Evolutionary conservation across 2,888 invertebrate genomes (phyloP).

Genomic region (Ectobius pallidus): DNA sequence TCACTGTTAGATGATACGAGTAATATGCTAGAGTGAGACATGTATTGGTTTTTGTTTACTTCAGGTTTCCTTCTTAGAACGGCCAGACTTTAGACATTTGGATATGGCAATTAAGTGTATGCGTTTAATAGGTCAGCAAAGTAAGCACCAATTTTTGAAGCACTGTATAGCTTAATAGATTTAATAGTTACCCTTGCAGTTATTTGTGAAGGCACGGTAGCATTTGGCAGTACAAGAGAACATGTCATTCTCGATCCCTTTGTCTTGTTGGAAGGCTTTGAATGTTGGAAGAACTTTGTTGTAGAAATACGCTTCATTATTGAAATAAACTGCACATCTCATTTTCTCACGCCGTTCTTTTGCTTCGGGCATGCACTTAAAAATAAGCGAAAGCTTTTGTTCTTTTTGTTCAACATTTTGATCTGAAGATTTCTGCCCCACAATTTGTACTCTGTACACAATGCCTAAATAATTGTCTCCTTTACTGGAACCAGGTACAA

Average conservation of each 20-base stretch:
- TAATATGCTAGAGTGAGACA: too few relatives aligned
- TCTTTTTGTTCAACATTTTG: neutral
- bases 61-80: too few relatives aligned
- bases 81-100: too few relatives aligned
- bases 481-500: neutral
- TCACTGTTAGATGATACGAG: too few relatives aligned
- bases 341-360: constrained; percentile 19
- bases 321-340: neutral
- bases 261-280: neutral
- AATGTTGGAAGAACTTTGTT: constrained; percentile 20
- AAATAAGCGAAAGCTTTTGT: neutral
- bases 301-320: constrained; percentile 35
- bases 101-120: too few relatives aligned
- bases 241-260: neutral
- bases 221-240: neutral
- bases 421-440: neutral
- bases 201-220: neutral
- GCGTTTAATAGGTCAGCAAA: too few relatives aligned
- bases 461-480: constrained; percentile 38
- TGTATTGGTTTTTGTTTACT: too few relatives aligned
- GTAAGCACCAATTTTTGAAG: too few relatives aligned
- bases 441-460: constrained; percentile 16
- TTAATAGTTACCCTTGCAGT: too few relatives aligned
- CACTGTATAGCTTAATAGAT: too few relatives aligned
- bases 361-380: constrained; percentile 22